Evolutionary conservation across 2,113 vertebrate species (phyloP), one percentile per base, ranked within the genome.

Genomic region (Sminthopsis crassicaudata): DNA sequence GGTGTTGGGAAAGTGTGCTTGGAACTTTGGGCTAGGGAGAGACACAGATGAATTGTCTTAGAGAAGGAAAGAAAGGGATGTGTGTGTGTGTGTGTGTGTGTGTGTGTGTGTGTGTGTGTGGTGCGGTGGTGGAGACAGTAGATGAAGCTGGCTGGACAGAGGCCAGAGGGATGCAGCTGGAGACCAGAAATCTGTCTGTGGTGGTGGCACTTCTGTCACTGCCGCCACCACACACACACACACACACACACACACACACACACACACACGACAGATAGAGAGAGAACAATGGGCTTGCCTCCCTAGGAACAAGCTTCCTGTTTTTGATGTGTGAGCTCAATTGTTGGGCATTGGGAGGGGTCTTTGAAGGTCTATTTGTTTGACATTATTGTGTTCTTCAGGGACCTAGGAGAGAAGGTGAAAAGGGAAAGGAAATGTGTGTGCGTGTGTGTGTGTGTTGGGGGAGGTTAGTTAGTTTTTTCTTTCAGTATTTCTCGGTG

Each of bases 221-320:
- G 11, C 27, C 2, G 0, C 25, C 26, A 60, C 57, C 60, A 76
- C 60, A 76, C 12, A 76, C 14, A 76, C 30, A 76, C 60, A 67
- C 27, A 67, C 60, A 67, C 60, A 67, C 60, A 36, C 12, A 67
- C 30, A 36, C 57, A 67, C 57, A 67, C 26, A 60, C 60, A 19
- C 67, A n/a, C 67, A 22, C 67, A 76, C 67, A 16, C 5, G 12
- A 42, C 67, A 84, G n/a, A 36, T 25, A 9, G 90, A 91, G 76
- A 96, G 92, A 94, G 84, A 89, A 96, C 93, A 94, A 96, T 94
- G 48, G 94, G 92, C 60, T 95, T 95, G 96, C 8, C 92, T 96
- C 23, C 88, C 92, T 92, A 94, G 92, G 93, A 96, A 93, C 95
- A 96, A 91, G 94, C 97, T 97, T 98, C 97, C 96, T 98, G 97